Conservation (phyloP, 2,888 invertebrate species). For the Baronia brevicornis region DNA sequence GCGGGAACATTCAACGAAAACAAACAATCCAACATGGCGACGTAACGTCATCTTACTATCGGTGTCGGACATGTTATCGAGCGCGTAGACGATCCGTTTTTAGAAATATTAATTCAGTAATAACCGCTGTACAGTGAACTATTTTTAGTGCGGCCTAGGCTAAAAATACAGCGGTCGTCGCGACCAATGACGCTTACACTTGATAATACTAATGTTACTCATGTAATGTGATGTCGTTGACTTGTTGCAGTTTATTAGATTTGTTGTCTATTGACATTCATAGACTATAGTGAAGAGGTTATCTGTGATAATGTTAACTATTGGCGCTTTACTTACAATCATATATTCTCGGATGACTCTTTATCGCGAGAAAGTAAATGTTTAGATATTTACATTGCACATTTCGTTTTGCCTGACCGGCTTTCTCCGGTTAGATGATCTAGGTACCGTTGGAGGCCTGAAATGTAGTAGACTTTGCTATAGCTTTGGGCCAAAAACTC, state of each 20-base stretch:
- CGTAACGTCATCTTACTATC: constrained; percentile 55
- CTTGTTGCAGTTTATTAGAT: constrained; percentile 58
- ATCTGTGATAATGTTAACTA: constrained; percentile 25
- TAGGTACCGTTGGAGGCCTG: too few species aligned
- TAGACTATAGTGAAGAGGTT: constrained; percentile 24
- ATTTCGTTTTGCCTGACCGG: too few species aligned
- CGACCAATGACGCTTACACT: constrained; percentile 60
- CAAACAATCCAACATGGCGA: constrained; percentile 47
- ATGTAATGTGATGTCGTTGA: constrained; percentile 62
- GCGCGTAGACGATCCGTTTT: constrained; percentile 69
- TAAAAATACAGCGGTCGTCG: constrained; percentile 62
- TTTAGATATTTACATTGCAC: too few species aligned
- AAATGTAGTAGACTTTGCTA: too few species aligned
- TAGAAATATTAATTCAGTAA: constrained; percentile 76
- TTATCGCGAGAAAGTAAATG: too few species aligned
- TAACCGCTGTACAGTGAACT: constrained; percentile 58
- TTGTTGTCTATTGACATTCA: constrained; percentile 34
- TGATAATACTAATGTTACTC: constrained; percentile 68
- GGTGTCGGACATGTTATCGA: constrained; percentile 62
- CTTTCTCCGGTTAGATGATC: too few species aligned
- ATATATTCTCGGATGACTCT: too few species aligned
- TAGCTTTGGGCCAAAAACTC: too few species aligned
- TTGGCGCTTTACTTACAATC: constrained; percentile 13
- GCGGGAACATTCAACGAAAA: constrained; percentile 36
- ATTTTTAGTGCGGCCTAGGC: constrained; percentile 73